Percentiles rank a stretch among this genome's conserved stretches.
Evolutionary conservation across 1,140 invertebrate genomes (phyloP).

Genomic region (Ruditapes philippinarum): DNA sequence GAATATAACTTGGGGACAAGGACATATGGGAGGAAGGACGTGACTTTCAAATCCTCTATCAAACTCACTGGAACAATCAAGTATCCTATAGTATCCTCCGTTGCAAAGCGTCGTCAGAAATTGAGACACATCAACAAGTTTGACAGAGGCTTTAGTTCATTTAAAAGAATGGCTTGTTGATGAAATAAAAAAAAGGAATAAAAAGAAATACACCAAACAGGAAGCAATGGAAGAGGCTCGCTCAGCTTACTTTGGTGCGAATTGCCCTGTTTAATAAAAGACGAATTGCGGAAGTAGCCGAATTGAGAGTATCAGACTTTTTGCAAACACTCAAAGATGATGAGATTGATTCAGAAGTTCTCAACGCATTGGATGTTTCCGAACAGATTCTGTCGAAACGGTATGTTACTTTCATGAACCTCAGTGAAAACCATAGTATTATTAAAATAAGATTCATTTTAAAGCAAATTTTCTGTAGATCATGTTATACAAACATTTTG

Average conservation of each 20-base stretch:
- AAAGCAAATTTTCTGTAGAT: too few relatives aligned
- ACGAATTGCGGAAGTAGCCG: background rate
- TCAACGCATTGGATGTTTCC: background rate
- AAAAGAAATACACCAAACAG: background rate
- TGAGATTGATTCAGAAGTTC: background rate
- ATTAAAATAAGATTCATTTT: too few relatives aligned
- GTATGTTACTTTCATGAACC: too few relatives aligned
- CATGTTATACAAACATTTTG: too few relatives aligned
- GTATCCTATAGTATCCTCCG: background rate
- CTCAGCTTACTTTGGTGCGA: background rate
- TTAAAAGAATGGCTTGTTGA: background rate
- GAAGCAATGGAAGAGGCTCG: background rate
- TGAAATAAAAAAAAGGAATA: background rate
- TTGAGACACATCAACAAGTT: slow-evolving; percentile 4
- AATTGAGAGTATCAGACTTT: background rate
- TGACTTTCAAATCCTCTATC: background rate
- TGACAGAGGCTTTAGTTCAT: background rate
- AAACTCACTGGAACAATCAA: background rate
- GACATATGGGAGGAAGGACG: background rate
- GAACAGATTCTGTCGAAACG: background rate
- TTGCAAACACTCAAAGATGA: background rate
- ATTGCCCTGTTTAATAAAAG: background rate
- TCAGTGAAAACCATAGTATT: too few relatives aligned
- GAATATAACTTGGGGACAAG: background rate
- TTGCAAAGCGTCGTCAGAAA: background rate